Percentiles rank a stretch among this genome's conserved stretches.
phyloP scores from a whole-genome alignment of 2,888 invertebrate species.

The Brenthis hecate region DNA sequence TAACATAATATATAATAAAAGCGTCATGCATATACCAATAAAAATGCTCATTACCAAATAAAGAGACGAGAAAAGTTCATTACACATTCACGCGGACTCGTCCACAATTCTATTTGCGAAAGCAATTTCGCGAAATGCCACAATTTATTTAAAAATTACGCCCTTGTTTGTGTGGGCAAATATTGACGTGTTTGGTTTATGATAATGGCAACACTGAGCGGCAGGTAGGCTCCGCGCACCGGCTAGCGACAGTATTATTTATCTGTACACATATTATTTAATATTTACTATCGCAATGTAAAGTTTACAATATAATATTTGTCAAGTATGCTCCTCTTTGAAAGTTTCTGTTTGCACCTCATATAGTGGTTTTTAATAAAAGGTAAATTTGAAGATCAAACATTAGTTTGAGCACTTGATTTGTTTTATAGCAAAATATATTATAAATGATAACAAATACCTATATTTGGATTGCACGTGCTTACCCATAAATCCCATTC shows the following conservation, averaged over 20 bases:
- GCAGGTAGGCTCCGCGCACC: slow-evolving; percentile 62
- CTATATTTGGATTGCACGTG: not conserved
- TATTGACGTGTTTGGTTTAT: slow-evolving; percentile 83
- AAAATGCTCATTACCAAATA: slow-evolving; percentile 58
- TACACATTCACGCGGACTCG: slow-evolving; percentile 68
- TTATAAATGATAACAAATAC: slow-evolving; percentile 9
- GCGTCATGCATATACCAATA: slow-evolving; percentile 21
- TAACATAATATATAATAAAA: slow-evolving; percentile 4
- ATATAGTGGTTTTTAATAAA: slow-evolving; percentile 76
- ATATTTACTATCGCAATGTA: slow-evolving; percentile 78
- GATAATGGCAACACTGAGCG: slow-evolving; percentile 80
- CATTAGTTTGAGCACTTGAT: slow-evolving; percentile 31
- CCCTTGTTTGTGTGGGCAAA: slow-evolving; percentile 81
- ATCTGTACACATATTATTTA: slow-evolving; percentile 78
- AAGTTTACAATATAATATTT: slow-evolving; percentile 81
- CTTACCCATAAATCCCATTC: slow-evolving; percentile 8
- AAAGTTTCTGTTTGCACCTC: slow-evolving; percentile 73
- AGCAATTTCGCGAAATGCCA: slow-evolving; percentile 82
- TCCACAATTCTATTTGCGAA: slow-evolving; percentile 79
- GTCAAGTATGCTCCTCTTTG: slow-evolving; percentile 78
- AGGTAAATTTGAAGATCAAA: slow-evolving; percentile 74
- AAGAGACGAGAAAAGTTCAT: slow-evolving; percentile 69
- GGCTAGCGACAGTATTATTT: slow-evolving; percentile 78
- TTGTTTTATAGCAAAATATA: slow-evolving; percentile 30
- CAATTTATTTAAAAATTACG: slow-evolving; percentile 84